phyloP scores from a whole-genome alignment of 2,113 vertebrate genomes.

The Phyllostomus discolor region DNA sequence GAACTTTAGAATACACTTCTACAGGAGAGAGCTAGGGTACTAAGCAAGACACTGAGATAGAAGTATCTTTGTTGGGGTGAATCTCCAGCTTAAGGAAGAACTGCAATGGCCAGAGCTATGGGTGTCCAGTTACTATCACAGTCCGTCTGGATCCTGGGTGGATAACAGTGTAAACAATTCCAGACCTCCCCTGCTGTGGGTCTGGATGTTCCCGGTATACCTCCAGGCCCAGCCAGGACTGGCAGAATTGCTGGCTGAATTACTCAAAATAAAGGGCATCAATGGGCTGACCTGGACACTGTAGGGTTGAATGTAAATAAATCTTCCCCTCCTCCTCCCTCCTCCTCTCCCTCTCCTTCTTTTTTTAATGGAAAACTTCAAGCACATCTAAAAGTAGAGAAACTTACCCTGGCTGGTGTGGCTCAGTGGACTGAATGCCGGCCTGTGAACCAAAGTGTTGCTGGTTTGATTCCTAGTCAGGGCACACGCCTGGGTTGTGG shows the following conservation, averaged over 20 bases:
- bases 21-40: not conserved
- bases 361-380: not conserved
- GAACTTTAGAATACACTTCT: slow-evolving; percentile 1
- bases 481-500: too few relatives aligned
- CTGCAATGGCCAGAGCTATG: not conserved
- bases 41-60: not conserved
- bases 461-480: too few relatives aligned
- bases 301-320: not conserved
- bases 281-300: not conserved
- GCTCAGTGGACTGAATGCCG: too few relatives aligned
- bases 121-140: not conserved
- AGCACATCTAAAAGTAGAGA: slow-evolving; percentile 12
- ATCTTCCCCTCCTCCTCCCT: not conserved
- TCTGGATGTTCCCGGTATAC: not conserved
- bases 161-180: not conserved
- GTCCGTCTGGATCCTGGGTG: not conserved
- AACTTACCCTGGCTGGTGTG: not conserved
- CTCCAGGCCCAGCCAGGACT: not conserved
- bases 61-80: not conserved
- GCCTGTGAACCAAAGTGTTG: too few relatives aligned
- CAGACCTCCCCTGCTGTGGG: not conserved
- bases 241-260: not conserved
- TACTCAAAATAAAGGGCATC: not conserved
- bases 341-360: not conserved
- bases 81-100: not conserved